Evolutionary conservation across 2,888 invertebrate genomes (phyloP).

Genomic region (Teleiodes luculella): DNA sequence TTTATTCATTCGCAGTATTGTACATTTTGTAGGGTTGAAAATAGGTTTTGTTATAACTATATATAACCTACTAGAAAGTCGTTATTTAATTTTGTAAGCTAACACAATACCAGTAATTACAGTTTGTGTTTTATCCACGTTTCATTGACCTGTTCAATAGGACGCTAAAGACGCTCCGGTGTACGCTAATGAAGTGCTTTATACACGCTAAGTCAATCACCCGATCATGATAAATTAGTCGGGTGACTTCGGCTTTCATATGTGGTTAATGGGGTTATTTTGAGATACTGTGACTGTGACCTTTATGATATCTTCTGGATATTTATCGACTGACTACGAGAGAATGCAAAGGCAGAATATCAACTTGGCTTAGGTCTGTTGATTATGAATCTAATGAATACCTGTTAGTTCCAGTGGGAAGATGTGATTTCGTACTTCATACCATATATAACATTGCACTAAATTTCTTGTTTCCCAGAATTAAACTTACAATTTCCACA

Average conservation of each 20-base stretch:
- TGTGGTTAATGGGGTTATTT: background rate
- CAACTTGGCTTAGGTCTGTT: no score
- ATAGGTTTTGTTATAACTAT: background rate
- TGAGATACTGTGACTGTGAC: no score
- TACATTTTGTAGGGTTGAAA: background rate
- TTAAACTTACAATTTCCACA: no score
- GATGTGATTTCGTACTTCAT: no score
- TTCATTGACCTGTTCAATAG: slow-evolving; percentile 7
- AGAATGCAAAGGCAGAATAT: no score
- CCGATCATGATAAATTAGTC: background rate
- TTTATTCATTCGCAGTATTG: background rate
- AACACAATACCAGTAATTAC: background rate
- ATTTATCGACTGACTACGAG: no score
- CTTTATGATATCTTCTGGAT: no score
- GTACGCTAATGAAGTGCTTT: slow-evolving; percentile 2
- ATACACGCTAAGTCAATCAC: slow-evolving; percentile 11
- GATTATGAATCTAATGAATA: no score
- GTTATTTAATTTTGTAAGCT: slow-evolving; percentile 4
- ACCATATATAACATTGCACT: no score
- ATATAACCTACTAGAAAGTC: background rate
- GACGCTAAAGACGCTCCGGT: background rate
- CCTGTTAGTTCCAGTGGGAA: no score
- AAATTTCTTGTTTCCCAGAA: no score
- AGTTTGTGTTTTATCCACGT: background rate
- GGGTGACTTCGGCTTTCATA: background rate